A percentile compares a stretch with the other conserved stretches of the same genome.
Evolutionary conservation across 2,888 invertebrate genomes (phyloP).

Genomic region (Cynaeus angustus): DNA sequence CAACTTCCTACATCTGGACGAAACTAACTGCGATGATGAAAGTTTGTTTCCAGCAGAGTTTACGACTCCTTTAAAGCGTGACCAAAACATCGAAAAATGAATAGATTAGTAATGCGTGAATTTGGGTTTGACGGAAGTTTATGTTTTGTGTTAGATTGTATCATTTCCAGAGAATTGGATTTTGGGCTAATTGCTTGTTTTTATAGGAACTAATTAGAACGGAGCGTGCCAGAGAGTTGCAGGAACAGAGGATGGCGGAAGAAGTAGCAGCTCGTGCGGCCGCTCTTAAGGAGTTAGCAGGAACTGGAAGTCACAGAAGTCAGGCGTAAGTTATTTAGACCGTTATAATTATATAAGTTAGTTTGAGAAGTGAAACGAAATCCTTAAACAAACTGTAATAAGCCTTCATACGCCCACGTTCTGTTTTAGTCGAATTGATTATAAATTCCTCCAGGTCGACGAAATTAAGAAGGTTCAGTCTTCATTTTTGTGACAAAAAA

Average conservation of each 20-base stretch:
- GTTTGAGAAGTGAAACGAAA: constrained; percentile 27
- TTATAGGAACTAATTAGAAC: constrained; percentile 81
- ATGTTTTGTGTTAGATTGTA: constrained; percentile 7
- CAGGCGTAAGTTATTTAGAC: constrained; percentile 60
- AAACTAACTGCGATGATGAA: not conserved
- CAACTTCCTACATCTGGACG: constrained; percentile 1
- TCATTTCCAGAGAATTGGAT: constrained; percentile 13
- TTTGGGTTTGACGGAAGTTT: constrained; percentile 1
- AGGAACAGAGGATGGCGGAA: constrained; percentile 83
- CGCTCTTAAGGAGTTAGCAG: constrained; percentile 76
- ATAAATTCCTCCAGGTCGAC: too few species aligned
- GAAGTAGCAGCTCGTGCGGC: constrained; percentile 80
- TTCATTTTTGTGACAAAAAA: too few species aligned
- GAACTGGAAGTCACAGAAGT: constrained; percentile 66
- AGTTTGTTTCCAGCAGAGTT: not conserved
- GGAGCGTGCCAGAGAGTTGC: constrained; percentile 84
- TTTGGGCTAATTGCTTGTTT: constrained; percentile 45
- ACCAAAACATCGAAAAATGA: constrained; percentile 1
- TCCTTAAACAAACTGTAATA: constrained; percentile 37
- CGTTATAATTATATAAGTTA: constrained; percentile 18
- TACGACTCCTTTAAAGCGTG: not conserved
- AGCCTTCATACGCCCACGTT: constrained; percentile 16
- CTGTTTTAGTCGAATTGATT: constrained; percentile 23
- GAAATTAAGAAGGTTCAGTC: too few species aligned
- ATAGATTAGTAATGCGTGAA: constrained; percentile 11